These are phyloP conservation scores for Ceratothoa steindachneri DNA, from an alignment of 2,888 invertebrate genomes.

Conservation along the genomic window DNA sequence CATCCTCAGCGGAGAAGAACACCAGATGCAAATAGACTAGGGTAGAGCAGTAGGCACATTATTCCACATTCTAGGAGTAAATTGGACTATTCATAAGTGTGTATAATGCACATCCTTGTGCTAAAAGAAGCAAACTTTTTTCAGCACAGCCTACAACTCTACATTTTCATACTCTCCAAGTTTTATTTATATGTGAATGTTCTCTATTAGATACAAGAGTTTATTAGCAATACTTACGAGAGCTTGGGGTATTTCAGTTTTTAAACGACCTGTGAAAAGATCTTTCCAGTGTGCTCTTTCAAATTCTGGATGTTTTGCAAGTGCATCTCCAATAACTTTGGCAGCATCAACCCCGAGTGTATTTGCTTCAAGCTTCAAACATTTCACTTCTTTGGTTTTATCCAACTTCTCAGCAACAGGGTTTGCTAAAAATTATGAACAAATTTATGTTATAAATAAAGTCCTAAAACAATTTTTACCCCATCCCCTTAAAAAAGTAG, in stretches of 20 bases:
- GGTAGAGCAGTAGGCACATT: too few relatives aligned
- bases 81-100: too few relatives aligned
- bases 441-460: background rate
- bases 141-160: too few relatives aligned
- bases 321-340: conserved; percentile 71
- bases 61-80: too few relatives aligned
- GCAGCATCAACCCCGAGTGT: conserved; percentile 88
- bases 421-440: conserved; percentile 60
- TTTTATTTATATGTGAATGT: too few relatives aligned
- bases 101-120: too few relatives aligned
- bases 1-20: too few relatives aligned
- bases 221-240: conserved; percentile 61
- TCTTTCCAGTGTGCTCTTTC: conserved; percentile 85
- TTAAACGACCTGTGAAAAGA: conserved; percentile 92
- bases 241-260: conserved; percentile 89
- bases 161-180: too few relatives aligned
- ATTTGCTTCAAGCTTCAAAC: conserved; percentile 82
- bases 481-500: background rate
- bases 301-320: conserved; percentile 72
- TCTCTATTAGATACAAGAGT: too few relatives aligned
- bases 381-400: conserved; percentile 64
- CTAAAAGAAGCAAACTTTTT: too few relatives aligned
- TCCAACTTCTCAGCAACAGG: conserved; percentile 72
- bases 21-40: too few relatives aligned
- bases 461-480: background rate